Percentiles rank a stretch among this genome's conserved stretches.
Evolutionary conservation across 2,113 vertebrate genomes (phyloP).

Genomic region (Sciurus niger): DNA sequence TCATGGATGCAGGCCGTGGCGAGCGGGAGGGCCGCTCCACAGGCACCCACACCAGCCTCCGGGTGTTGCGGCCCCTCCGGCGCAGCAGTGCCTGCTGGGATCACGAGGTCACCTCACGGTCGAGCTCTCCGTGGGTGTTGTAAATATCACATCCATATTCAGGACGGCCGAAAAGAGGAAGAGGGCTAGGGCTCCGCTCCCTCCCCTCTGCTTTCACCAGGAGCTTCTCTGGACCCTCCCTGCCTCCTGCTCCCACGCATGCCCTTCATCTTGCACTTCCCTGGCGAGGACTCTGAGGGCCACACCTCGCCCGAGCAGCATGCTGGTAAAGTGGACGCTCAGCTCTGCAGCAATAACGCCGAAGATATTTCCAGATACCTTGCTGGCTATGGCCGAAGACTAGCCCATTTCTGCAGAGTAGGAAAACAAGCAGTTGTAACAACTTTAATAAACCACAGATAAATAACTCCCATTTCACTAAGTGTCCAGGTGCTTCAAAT

Average conservation of each 20-base stretch:
- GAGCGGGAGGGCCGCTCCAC: accelerated
- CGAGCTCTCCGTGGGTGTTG: not conserved
- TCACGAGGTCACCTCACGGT: not conserved
- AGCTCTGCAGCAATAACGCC: not conserved
- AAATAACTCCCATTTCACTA: not conserved
- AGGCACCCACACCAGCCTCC: not conserved
- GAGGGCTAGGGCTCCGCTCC: not conserved
- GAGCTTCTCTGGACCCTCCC: not conserved
- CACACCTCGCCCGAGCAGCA: not conserved
- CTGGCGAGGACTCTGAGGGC: not conserved
- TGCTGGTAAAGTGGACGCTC: no score
- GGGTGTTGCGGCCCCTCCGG: accelerated
- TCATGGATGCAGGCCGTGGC: accelerated
- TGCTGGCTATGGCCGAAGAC: not conserved
- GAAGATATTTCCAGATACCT: not conserved
- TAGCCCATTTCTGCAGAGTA: not conserved
- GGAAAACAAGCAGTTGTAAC: not conserved
- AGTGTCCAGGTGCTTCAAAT: not conserved
- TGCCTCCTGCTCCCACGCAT: accelerated
- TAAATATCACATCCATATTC: slow-evolving; percentile 37
- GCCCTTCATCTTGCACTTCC: not conserved
- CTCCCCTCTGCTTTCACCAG: not conserved
- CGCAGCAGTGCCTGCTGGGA: accelerated
- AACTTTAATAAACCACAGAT: not conserved
- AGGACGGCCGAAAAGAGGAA: slow-evolving; percentile 60